phyloP scores from a whole-genome alignment of 2,113 vertebrate species.

The Sinocyclocheilus anshuiensis region DNA sequence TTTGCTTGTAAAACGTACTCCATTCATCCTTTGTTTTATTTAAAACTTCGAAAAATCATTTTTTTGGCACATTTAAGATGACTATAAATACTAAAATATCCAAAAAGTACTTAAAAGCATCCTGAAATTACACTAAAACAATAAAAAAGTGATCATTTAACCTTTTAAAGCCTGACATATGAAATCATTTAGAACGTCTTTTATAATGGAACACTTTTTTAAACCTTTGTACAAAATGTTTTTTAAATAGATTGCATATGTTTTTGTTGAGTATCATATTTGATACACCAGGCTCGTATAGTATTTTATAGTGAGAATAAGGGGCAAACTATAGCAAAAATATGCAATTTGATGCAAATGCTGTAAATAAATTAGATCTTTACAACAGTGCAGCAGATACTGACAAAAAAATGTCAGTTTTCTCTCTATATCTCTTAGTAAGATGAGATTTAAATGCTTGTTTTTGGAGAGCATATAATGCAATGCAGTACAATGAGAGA shows the following conservation, averaged over 20 bases:
- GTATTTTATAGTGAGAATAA: no score
- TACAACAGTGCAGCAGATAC: not conserved
- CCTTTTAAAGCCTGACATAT: not conserved
- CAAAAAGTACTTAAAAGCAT: not conserved
- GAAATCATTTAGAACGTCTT: no score
- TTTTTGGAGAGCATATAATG: not conserved
- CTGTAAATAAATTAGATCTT: no score
- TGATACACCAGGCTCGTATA: no score
- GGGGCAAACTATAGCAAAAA: no score
- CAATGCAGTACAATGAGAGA: not conserved
- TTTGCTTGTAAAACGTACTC: no score
- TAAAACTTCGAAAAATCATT: no score
- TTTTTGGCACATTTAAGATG: no score
- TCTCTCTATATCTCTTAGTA: not conserved
- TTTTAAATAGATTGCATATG: not conserved
- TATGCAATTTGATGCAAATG: no score
- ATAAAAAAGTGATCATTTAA: not conserved
- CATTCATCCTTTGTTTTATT: no score
- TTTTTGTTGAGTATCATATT: not conserved
- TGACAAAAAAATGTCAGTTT: not conserved
- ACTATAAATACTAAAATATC: not conserved
- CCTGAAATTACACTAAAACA: no score
- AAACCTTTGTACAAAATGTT: not conserved
- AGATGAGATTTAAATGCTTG: not conserved
- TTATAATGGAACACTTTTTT: not conserved